These are phyloP conservation scores for Apocrypta bakeri DNA, from an alignment of 1,140 invertebrate genomes.

Conservation along the genomic window DNA sequence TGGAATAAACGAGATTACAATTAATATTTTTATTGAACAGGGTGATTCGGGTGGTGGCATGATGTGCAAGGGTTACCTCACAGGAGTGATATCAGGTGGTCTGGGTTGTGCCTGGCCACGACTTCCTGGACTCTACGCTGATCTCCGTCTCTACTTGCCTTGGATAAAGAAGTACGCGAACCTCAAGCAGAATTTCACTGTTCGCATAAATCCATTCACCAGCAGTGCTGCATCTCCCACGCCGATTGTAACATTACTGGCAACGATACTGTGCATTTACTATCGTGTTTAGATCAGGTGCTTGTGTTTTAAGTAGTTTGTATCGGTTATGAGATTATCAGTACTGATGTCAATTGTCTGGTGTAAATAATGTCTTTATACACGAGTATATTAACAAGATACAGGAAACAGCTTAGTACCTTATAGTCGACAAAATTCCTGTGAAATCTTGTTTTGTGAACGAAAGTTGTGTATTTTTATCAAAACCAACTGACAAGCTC, in stretches of 20 bases:
- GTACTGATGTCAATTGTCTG: too few relatives aligned
- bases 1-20: too few relatives aligned
- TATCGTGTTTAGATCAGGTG: not conserved
- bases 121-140: conserved; percentile 75
- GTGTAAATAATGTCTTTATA: too few relatives aligned
- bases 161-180: conserved; percentile 43
- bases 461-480: too few relatives aligned
- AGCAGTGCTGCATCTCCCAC: not conserved
- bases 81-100: conserved; percentile 74
- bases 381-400: too few relatives aligned
- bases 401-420: too few relatives aligned
- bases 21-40: conserved; percentile 24
- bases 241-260: not conserved
- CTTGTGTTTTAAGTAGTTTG: not conserved
- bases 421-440: too few relatives aligned
- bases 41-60: conserved; percentile 54
- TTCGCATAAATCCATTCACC: not conserved
- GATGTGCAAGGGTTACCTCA: conserved; percentile 41
- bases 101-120: conserved; percentile 70
- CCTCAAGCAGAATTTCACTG: not conserved
- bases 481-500: too few relatives aligned
- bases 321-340: not conserved
- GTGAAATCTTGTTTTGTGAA: too few relatives aligned
- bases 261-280: not conserved
- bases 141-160: conserved; percentile 57